Evolutionary conservation across 2,113 vertebrate species (phyloP).

Genomic region (Sinocyclocheilus anshuiensis): DNA sequence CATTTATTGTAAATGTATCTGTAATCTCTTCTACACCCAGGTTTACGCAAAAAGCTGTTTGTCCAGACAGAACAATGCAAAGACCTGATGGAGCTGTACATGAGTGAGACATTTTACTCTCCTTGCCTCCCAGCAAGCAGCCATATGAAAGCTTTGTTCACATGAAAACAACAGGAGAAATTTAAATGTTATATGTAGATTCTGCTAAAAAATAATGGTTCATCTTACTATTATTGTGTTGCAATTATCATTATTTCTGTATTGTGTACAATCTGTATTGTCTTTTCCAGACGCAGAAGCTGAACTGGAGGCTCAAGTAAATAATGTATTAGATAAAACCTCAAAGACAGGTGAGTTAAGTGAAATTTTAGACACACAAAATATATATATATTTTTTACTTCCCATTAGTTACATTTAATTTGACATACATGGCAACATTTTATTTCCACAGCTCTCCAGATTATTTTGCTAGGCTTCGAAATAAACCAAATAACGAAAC

Average conservation of each 20-base stretch:
- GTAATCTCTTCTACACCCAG: neutral
- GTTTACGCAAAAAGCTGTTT: neutral
- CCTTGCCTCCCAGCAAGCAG: neutral
- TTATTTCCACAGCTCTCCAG: neutral
- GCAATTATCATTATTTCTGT: neutral
- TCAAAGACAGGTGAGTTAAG: neutral
- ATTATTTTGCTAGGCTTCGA: slow-evolving; percentile 19
- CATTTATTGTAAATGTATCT: neutral
- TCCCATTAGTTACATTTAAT: too few species aligned
- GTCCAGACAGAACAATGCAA: neutral
- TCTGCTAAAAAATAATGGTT: neutral
- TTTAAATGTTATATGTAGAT: neutral
- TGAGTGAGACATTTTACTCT: neutral
- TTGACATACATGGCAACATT: neutral
- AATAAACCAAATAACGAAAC: neutral
- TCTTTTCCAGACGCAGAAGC: neutral
- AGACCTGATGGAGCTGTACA: neutral
- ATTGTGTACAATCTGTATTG: neutral
- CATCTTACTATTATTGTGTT: neutral
- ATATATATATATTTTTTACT: too few species aligned
- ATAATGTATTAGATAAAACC: neutral
- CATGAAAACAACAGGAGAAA: neutral
- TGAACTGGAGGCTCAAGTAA: neutral
- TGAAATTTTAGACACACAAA: neutral
- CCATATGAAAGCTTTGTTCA: neutral